These are phyloP conservation scores for Lottia gigantea DNA, from an alignment of 2,888 invertebrate species.

Conservation along the genomic window DNA sequence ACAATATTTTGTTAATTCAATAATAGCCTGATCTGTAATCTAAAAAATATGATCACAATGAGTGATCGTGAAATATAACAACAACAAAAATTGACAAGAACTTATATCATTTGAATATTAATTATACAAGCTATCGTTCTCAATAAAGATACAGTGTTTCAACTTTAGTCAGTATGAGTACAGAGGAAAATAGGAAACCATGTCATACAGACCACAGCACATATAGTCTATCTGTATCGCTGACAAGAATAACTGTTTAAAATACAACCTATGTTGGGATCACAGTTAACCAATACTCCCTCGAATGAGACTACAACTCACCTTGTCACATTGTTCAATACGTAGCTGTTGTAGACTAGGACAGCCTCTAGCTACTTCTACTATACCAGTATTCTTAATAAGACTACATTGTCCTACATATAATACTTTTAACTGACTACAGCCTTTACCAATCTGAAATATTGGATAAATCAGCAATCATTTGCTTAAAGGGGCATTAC, in stretches of 20 bases:
- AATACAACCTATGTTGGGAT: too few species aligned
- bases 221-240: too few species aligned
- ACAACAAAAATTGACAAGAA: too few species aligned
- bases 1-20: constrained; percentile 40
- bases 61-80: too few species aligned
- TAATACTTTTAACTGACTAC: constrained; percentile 39
- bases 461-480: not conserved
- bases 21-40: constrained; percentile 40
- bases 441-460: constrained; percentile 47
- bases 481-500: not conserved
- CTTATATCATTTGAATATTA: too few species aligned
- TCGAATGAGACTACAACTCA: constrained; percentile 12
- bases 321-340: constrained; percentile 48
- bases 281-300: too few species aligned
- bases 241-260: too few species aligned
- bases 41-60: constrained; percentile 21
- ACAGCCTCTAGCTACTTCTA: constrained; percentile 41
- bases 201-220: too few species aligned
- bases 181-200: too few species aligned
- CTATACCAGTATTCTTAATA: constrained; percentile 43
- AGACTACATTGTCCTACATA: constrained; percentile 48
- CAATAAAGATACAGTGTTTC: too few species aligned
- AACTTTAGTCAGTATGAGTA: too few species aligned
- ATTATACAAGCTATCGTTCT: too few species aligned
- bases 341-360: constrained; percentile 37